A percentile compares a stretch with the other conserved stretches of the same genome.
Evolutionary conservation across 1,140 invertebrate species (phyloP).

Genomic region (Popillia japonica): DNA sequence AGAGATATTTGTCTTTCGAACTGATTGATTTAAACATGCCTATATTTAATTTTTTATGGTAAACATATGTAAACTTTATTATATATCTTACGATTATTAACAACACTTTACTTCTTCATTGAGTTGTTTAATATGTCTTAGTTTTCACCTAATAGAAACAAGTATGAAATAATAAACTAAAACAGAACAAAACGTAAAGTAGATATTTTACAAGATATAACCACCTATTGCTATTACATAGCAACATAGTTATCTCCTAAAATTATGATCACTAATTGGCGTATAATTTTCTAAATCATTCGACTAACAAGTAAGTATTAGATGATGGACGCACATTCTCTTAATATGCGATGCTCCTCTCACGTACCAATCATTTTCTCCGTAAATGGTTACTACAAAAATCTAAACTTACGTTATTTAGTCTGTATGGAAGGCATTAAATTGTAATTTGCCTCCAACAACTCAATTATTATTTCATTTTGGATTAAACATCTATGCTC

Average conservation of each 20-base stretch:
- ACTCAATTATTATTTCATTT: slow-evolving; percentile 23
- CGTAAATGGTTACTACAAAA: slow-evolving; percentile 3
- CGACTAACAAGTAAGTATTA: background rate
- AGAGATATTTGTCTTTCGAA: no score
- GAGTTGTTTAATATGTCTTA: no score
- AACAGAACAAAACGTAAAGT: no score
- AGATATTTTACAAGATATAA: no score
- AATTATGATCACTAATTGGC: background rate
- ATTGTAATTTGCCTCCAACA: background rate
- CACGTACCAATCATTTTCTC: background rate
- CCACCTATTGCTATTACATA: background rate
- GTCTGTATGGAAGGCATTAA: background rate
- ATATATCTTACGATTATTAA: no score
- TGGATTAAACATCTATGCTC: background rate
- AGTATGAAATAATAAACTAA: no score
- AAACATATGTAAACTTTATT: no score
- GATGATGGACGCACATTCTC: background rate
- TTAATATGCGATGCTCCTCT: background rate
- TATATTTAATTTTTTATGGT: no score
- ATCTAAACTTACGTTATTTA: background rate
- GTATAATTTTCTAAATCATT: slow-evolving; percentile 9
- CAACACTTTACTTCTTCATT: no score
- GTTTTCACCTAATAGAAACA: no score
- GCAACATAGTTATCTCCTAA: background rate
- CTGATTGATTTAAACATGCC: no score